Evolutionary conservation across 1,140 invertebrate genomes (phyloP).

Genomic region (Cylas formicarius): DNA sequence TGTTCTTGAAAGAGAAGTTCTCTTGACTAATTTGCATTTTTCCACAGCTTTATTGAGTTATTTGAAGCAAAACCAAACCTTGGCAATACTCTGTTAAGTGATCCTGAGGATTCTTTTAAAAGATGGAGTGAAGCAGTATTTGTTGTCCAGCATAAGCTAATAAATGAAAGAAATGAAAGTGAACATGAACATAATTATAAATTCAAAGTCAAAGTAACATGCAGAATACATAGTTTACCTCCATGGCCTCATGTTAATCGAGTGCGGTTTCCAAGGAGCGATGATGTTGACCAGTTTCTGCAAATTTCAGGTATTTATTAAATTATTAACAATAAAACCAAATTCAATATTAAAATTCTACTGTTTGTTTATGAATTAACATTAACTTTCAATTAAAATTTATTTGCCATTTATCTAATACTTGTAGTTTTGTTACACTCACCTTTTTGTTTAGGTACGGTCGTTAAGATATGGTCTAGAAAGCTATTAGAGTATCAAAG

Average conservation of each 20-base stretch:
- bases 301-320: constrained; percentile 48
- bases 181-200: constrained; percentile 28
- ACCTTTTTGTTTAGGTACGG: constrained; percentile 54
- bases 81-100: constrained; percentile 50
- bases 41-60: constrained; percentile 55
- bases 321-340: neutral
- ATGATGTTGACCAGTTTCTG: constrained; percentile 60
- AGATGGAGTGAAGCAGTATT: constrained; percentile 56
- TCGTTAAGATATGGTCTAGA: constrained; percentile 65
- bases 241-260: constrained; percentile 52
- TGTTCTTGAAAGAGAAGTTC: constrained; percentile 26
- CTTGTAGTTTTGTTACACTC: constrained; percentile 25
- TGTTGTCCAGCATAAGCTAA: constrained; percentile 52
- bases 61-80: constrained; percentile 51
- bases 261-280: constrained; percentile 55
- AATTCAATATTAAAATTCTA: neutral
- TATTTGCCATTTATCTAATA: constrained; percentile 9
- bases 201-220: constrained; percentile 62
- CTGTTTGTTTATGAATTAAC: constrained; percentile 3
- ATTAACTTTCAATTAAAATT: constrained; percentile 1
- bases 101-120: constrained; percentile 50
- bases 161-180: constrained; percentile 42
- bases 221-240: constrained; percentile 52
- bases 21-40: neutral
- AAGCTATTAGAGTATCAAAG: constrained; percentile 71